A percentile compares a stretch with the other conserved stretches of the same genome.
Evolutionary conservation across 2,113 vertebrate genomes (phyloP).

Genomic region (Thryonomys swinderianus): DNA sequence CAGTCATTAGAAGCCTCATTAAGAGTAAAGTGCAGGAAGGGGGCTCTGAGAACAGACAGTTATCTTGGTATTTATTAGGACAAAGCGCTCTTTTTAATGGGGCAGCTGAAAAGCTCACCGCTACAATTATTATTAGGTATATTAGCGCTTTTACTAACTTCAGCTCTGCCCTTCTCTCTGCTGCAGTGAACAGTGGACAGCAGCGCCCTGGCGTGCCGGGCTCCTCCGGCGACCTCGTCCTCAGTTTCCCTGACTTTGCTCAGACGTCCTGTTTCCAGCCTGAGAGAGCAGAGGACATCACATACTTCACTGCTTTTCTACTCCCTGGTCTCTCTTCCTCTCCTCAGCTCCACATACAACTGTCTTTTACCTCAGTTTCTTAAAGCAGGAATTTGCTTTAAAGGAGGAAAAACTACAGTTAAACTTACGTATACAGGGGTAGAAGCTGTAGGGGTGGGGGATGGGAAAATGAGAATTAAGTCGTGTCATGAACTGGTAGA

Average conservation of each 20-base stretch:
- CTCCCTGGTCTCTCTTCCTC: neutral
- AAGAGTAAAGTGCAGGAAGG: constrained; percentile 88
- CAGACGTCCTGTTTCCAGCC: neutral
- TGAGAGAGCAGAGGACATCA: neutral
- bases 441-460: too few species aligned
- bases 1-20: constrained; percentile 90
- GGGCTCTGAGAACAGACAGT: constrained; percentile 88
- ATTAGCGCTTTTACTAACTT: constrained; percentile 86
- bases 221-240: neutral
- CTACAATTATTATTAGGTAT: constrained; percentile 86
- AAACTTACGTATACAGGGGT: too few species aligned
- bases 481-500: too few species aligned
- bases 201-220: neutral
- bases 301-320: neutral
- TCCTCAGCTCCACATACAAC: neutral
- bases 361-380: neutral
- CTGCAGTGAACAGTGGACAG: constrained; percentile 67
- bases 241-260: constrained; percentile 18
- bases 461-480: too few species aligned
- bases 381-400: neutral
- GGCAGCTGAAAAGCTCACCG: constrained; percentile 86
- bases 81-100: constrained; percentile 87
- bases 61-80: constrained; percentile 87
- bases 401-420: neutral
- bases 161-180: constrained; percentile 85